Evolutionary conservation across 2,888 invertebrate species (phyloP), one percentile per base, ranked within the genome.

Genomic region (Noctua janthe): DNA sequence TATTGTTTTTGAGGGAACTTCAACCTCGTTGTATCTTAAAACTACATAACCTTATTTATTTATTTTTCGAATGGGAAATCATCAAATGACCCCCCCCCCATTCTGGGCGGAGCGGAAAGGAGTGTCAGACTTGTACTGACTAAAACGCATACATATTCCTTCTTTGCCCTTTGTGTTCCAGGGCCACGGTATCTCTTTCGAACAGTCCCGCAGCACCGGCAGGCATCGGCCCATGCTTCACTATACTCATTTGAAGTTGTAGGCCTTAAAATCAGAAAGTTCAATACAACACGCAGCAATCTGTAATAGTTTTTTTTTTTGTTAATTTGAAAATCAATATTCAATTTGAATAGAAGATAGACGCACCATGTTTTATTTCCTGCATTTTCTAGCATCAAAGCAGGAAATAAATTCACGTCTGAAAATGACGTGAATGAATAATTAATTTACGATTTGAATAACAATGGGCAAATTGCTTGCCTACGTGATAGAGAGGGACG

Each of bases 391-490:
- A 82, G 71, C 78, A 89, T 87, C 84, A 89, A 89, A 88, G 82
- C 87, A 87, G 81, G 89, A 92, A 91, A 92, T 92, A 92, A 92
- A 93, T 92, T 90, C 89, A 91, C 90, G 91, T 91, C 92, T 93
- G 94, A 90, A 92, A 94, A 91, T 94, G 94, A 94, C 92, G 92
- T 92, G 94, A 94, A 95, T 95, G 94, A 94, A 93, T 95, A 93
- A 93, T 94, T 94, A 94, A 95, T 95, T 94, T 92, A 90, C 90
- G 91, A 94, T 95, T 95, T 95, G 92, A 95, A 95, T 95, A 94
- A 95, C 95, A 95, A 95, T 95, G 85, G 90, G 90, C 90, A 93
- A 94, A 94, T 95, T 94, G 92, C 92, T 93, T 90, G 88, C 87
- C 83, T 82, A 74, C 77, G 82, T 80, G 82, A 75, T 74, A 35